Evolutionary conservation across 1,140 invertebrate species (phyloP), one percentile per base, ranked within the genome.

Genomic region (Macrotrachela quadricornifera): DNA sequence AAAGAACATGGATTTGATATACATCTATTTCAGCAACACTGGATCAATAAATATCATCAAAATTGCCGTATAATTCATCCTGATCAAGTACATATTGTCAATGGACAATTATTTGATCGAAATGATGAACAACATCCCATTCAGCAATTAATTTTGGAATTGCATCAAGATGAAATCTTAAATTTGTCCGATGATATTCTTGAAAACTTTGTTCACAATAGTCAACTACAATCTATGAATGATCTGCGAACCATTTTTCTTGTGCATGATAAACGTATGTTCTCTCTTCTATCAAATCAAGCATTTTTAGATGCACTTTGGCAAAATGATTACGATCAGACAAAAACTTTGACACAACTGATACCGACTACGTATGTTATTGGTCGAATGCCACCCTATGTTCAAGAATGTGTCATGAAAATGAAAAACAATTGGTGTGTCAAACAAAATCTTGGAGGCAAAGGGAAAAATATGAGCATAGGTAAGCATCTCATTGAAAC

Each of bases 121-220:
- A n/a, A n/a, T n/a, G 17, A 15, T 4, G 17, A 9, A n/a, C 2
- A 18, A 3, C 42, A 44, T 15, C 42, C 9, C 6, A n/a, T 45
- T n/a, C 16, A 53, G 12, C 51, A 53, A 41, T 53, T 46, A 39
- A 48, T 53, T 10, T 37, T 53, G 1, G 51, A 53, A 48, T 30
- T 53, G 10, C 51, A 53, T 42, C 51, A 53, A 53, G 39, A 48
- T 4, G 51, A 53, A 48, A 46, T 53, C 30, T 17, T 53, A 14
- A 2, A 44, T 3, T 21, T 50, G 2, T 16, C 49, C 11, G 49
- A 50, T 8, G 6, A 44, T 44, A 44, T 44, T 15, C 13, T 50
- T 6, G 0, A 11, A n/a, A 14, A 43, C 12, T 36, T 50, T n/a
- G 43, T 50, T n/a, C 12, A 44, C 6, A 44, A 13, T 15, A 44